phyloP scores from a whole-genome alignment of 1,140 invertebrate species.

The Formica exsecta region DNA sequence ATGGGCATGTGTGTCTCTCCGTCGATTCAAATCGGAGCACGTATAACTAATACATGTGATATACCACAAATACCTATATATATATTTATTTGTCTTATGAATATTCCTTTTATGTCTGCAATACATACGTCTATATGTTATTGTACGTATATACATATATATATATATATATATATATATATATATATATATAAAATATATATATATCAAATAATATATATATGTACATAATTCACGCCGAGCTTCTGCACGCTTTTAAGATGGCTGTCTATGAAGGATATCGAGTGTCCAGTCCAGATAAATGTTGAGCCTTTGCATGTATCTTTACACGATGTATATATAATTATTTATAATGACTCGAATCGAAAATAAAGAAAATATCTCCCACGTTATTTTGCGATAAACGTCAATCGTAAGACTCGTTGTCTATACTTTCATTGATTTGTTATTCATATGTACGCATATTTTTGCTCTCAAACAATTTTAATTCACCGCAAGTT shows the following conservation, averaged over 20 bases:
- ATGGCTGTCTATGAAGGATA: constrained; percentile 74
- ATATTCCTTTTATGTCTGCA: constrained; percentile 13
- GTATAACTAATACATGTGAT: constrained; percentile 54
- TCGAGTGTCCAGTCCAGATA: constrained; percentile 61
- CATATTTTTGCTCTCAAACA: not conserved
- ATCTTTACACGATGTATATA: constrained; percentile 2
- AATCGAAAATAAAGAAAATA: not conserved
- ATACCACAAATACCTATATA: constrained; percentile 16
- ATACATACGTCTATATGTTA: constrained; percentile 8
- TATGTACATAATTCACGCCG: constrained; percentile 76
- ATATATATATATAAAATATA: not conserved
- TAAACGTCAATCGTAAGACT: not conserved
- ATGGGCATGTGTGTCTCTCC: constrained; percentile 83
- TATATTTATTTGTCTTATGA: constrained; percentile 25
- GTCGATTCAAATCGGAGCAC: constrained; percentile 72
- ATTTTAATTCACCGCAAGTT: not conserved
- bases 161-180: not conserved
- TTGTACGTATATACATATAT: constrained; percentile 16
- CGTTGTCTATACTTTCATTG: not conserved
- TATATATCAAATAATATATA: constrained; percentile 33
- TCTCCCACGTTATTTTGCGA: not conserved
- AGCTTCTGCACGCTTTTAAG: constrained; percentile 84
- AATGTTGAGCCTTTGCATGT: constrained; percentile 72
- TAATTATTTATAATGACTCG: not conserved
- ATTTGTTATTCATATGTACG: not conserved